A percentile compares a stretch with the other conserved stretches of the same genome.
Conservation (phyloP, 2,113 vertebrate genomes). For the Chrysemys picta region DNA sequence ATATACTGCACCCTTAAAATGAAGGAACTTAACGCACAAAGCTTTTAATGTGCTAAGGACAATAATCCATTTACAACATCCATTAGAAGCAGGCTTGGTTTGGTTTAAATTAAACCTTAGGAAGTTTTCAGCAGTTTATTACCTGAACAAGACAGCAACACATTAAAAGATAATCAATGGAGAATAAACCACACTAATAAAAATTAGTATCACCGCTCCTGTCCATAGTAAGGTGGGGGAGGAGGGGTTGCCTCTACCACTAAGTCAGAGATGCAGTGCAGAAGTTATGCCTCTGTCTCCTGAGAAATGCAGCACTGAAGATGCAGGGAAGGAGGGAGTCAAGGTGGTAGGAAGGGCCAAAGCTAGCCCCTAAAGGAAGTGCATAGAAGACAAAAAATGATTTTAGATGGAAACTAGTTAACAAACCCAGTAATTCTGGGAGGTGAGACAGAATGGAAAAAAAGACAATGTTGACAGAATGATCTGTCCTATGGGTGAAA, state of each 20-base stretch:
- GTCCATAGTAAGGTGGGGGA: background rate
- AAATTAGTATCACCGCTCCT: conserved; percentile 45
- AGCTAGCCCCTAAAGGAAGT: background rate
- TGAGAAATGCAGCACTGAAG: background rate
- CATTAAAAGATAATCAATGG: conserved; percentile 68
- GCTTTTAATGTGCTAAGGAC: conserved; percentile 19
- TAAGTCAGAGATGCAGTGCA: background rate
- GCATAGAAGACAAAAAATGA: background rate
- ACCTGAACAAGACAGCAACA: conserved; percentile 57
- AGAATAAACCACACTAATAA: conserved; percentile 44
- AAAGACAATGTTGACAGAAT: background rate
- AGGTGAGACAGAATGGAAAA: conserved; percentile 3
- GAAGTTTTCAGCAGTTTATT: conserved; percentile 41
- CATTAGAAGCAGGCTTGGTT: conserved; percentile 54
- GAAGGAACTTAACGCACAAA: conserved; percentile 32
- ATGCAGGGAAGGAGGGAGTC: background rate
- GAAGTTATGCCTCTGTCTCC: too few species aligned
- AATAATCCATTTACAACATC: conserved; percentile 48
- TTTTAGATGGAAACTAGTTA: background rate
- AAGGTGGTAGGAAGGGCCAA: background rate
- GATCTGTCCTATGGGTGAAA: background rate
- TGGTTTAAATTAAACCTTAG: conserved; percentile 44
- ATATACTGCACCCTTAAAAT: conserved; percentile 23
- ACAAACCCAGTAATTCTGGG: conserved; percentile 35
- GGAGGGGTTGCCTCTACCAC: background rate